Base-by-base conservation (phyloP, 2,797 vertebrate genomes). In the Chaenodraco wilsoni region DNA sequence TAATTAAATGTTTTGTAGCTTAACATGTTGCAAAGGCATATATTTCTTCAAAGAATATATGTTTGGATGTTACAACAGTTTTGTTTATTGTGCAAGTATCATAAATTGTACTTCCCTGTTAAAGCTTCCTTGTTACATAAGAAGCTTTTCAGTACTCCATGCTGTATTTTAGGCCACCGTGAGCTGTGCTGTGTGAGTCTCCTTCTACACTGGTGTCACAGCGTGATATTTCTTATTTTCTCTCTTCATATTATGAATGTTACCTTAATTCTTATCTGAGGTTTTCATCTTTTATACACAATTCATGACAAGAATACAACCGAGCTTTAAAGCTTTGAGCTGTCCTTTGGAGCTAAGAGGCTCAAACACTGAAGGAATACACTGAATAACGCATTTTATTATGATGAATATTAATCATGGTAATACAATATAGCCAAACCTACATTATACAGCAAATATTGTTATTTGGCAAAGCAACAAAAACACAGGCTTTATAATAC, bases 111-210 rank as follows among this genome's bases (percentile, higher is more conserved):
- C 44, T 58, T 62, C 12, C 50, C 51, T 58, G 19, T 60, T 61
- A 55, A 77, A 63, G 72, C 72, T 65, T 58, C 74, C 65, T 40
- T 50, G 76, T 90, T 90, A 75, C 87, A 84, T 88, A 92, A 93
- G 81, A 88, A 76, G 86, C 69, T 90, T 92, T 85, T 45, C 64
- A 73, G 31, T 55, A 79, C 56, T 40, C 55, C 8, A 56, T 13
- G 37, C 3, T 74, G 66, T 78, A 74, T 70, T 79, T 76, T 16
- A 73, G 41, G 59, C 41, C 74, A 12, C 74, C 60, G 27, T 13
- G 43, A 78, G 67, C 69, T 11, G 16, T 33, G 9, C 62, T 79
- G 23, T 37, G 54, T 33, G 19, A 65, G 21, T 59, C 59, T 80
- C 17, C 46, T 23, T 19, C 11, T 11, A 45, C 15, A 21, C 44